Conservation (phyloP, 2,888 invertebrate genomes). For the Amphipyra berbera region DNA sequence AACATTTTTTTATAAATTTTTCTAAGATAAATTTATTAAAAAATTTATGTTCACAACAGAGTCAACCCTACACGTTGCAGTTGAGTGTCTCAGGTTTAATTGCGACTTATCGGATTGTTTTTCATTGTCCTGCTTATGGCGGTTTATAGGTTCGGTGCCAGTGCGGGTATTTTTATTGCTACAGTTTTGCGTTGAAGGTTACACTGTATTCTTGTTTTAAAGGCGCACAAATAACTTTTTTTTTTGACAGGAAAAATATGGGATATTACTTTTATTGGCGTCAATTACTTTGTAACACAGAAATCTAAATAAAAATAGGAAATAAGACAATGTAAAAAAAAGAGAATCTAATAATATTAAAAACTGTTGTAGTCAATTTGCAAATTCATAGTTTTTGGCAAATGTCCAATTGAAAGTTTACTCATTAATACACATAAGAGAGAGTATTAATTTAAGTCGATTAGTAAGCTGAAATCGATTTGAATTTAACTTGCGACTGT, state of each 20-base stretch:
- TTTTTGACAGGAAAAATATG: neutral
- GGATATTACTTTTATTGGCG: neutral
- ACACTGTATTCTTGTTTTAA: constrained; percentile 11
- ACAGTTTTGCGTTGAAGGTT: constrained; percentile 26
- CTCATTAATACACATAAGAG: constrained; percentile 7
- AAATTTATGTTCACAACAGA: no score
- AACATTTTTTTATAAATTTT: no score
- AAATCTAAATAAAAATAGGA: neutral
- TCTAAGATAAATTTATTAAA: no score
- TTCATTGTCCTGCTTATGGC: constrained; percentile 66
- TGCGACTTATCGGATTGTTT: constrained; percentile 68
- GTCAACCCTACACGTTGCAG: constrained; percentile 62
- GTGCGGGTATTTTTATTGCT: constrained; percentile 49
- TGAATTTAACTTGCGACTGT: constrained; percentile 24
- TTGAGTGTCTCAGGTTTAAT: constrained; percentile 67
- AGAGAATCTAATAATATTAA: neutral
- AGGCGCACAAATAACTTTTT: neutral
- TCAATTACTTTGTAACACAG: no score
- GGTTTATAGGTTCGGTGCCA: constrained; percentile 45
- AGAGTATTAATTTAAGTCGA: constrained; percentile 27
- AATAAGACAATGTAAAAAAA: no score
- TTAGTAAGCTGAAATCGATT: constrained; percentile 32
- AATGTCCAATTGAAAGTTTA: constrained; percentile 21
- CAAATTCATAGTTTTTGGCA: constrained; percentile 28
- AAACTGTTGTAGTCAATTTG: constrained; percentile 9